Evolutionary conservation across 2,113 vertebrate genomes (phyloP), one percentile per base, ranked within the genome.

Genomic region (Microcebus ravelobensis): DNA sequence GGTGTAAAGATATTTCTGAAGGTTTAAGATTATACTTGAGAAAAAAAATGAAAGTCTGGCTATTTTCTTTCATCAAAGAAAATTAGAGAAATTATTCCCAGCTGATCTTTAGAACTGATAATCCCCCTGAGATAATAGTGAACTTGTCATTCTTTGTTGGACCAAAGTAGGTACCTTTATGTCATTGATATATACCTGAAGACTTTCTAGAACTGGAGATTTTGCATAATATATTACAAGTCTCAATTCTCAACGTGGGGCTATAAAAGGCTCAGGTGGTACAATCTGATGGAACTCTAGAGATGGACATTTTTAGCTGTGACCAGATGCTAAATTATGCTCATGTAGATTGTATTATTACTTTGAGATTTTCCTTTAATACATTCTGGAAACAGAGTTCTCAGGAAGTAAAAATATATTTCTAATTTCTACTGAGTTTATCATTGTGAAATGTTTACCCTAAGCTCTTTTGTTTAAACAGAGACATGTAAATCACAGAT

Each of bases 401-500:
- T 45, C 31, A 74, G 29, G 31, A 91, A 86, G 45, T 76, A 90
- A 95, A n/a, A n/a, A n/a, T n/a, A 68, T 63, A 45, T 76, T 55
- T 89, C 15, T 80, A 76, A 48, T 52, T 50, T 59, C 14, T 79
- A 34, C 9, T 42, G 68, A 90, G 84, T 52, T 87, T 79, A 25
- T 3, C 15, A 84, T 71, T 7, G 36, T 4, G 71, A 63, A 85
- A 55, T 88, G 14, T 90, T 90, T 85, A 81, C 39, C 14, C 34
- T 74, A 39, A 34, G 12, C n/a, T 20, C 25, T 96, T 87, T 90
- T 95, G 10, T 89, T 74, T 81, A 90, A 83, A 36, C 11, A 95
- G 42, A 57, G 10, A 27, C 21, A 57, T 74, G 5, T 87, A 13
- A 89, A 87, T 34, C 68, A 86, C 3, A 73, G 25, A 65, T 52